Conservation (phyloP, 2,888 invertebrate genomes). For the Protula sp. region DNA sequence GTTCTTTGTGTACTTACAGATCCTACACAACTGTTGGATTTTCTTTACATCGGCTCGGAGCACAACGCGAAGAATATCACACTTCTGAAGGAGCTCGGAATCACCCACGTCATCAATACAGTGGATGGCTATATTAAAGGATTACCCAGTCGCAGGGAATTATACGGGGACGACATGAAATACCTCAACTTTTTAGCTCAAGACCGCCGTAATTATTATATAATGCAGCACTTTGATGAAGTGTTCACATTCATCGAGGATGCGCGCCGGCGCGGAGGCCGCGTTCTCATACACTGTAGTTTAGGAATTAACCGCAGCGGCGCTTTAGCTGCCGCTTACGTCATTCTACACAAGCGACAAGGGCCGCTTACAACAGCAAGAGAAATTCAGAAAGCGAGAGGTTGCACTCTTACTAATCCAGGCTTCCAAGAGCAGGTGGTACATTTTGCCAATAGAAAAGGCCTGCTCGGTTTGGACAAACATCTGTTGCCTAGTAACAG, state of each 20-base stretch:
- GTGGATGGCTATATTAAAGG: conserved; percentile 20
- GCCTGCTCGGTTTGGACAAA: conserved; percentile 8
- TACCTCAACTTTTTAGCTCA: conserved; percentile 26
- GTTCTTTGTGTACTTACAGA: too few species aligned
- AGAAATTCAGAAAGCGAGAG: conserved; percentile 17
- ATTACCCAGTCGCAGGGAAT: conserved; percentile 20
- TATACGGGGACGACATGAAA: conserved; percentile 12
- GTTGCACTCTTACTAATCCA: conserved; percentile 18
- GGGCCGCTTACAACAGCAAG: conserved; percentile 22
- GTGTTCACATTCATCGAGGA: conserved; percentile 25
- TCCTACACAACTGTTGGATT: conserved; percentile 18
- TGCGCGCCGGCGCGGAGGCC: conserved; percentile 20
- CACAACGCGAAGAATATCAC: conserved; percentile 18
- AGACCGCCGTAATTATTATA: conserved; percentile 24
- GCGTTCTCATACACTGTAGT: conserved; percentile 26
- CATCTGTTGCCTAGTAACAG: too few species aligned
- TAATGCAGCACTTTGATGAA: conserved; percentile 27
- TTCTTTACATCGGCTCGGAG: conserved; percentile 21
- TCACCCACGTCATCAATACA: conserved; percentile 29
- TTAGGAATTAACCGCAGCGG: conserved; percentile 29
- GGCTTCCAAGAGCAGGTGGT: conserved; percentile 14
- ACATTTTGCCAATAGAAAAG: conserved; percentile 9
- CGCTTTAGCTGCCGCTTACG: conserved; percentile 18
- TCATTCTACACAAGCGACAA: conserved; percentile 22
- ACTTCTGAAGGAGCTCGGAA: conserved; percentile 16